These are phyloP conservation scores for Hipposideros larvatus DNA, from an alignment of 2,797 vertebrate genomes.

Conservation along the genomic window DNA sequence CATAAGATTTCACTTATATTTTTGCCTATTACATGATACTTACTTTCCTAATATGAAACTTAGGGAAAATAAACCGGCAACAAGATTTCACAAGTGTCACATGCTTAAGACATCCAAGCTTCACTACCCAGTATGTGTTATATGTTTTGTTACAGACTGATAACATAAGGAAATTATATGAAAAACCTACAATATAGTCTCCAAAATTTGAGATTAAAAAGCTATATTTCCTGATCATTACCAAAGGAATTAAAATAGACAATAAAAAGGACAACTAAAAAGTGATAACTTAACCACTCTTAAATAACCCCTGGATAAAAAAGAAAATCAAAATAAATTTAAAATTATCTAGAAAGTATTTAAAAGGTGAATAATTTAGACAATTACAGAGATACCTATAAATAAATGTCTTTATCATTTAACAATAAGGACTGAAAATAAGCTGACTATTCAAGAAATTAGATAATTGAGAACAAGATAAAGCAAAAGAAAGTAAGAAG, in stretches of 20 bases:
- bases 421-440: not conserved
- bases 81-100: not conserved
- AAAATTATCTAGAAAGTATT: not conserved
- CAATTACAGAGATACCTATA: not conserved
- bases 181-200: not conserved
- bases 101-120: not conserved
- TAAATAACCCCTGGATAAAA: not conserved
- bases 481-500: not conserved
- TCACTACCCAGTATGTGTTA: not conserved
- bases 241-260: not conserved
- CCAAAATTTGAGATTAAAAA: not conserved
- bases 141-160: not conserved
- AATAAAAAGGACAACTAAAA: not conserved
- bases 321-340: not conserved
- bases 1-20: not conserved
- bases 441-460: conserved; percentile 20
- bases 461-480: not conserved
- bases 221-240: not conserved
- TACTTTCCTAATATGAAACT: not conserved
- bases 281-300: not conserved
- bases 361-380: not conserved
- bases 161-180: not conserved
- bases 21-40: not conserved
- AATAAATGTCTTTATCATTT: conserved; percentile 1
- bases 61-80: not conserved